Evolutionary conservation across 2,797 vertebrate species (phyloP).

Genomic region (Syngnathus rostellatus): DNA sequence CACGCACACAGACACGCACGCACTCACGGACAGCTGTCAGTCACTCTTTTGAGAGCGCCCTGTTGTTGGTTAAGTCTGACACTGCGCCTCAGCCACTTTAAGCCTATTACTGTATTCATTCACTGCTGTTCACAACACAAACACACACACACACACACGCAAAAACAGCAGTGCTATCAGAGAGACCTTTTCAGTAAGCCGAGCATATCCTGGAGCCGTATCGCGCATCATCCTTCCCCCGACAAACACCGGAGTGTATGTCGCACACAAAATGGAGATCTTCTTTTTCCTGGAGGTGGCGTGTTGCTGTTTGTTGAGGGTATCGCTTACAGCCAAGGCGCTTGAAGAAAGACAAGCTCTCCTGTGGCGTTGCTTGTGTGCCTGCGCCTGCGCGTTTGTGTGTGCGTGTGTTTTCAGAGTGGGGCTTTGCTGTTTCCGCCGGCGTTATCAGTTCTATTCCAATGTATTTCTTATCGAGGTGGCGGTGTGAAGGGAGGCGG

Average conservation of each 20-base stretch:
- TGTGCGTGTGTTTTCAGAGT: conserved; percentile 67
- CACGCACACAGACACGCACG: conserved; percentile 4
- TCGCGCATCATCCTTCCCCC: conserved; percentile 49
- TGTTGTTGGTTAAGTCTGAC: conserved; percentile 51
- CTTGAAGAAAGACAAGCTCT: conserved; percentile 70
- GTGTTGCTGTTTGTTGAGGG: conserved; percentile 80
- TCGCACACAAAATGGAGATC: conserved; percentile 40
- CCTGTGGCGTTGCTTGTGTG: conserved; percentile 55
- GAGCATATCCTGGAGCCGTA: conserved; percentile 60
- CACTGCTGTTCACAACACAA: conserved; percentile 50
- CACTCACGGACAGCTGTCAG: conserved; percentile 40
- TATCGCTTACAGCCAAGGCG: conserved; percentile 85
- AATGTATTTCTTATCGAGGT: conserved; percentile 97
- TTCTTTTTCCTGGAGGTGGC: conserved; percentile 36
- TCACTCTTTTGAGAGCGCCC: conserved; percentile 44
- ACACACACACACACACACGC: conserved; percentile 47
- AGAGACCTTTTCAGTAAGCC: conserved; percentile 67
- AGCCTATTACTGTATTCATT: conserved; percentile 63
- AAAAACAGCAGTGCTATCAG: conserved; percentile 39
- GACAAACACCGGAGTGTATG: conserved; percentile 29
- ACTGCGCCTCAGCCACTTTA: conserved; percentile 47
- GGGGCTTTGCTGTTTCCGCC: conserved; percentile 83
- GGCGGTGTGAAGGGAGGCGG: conserved; percentile 70
- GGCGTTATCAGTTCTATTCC: conserved; percentile 95
- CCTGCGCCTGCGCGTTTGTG: conserved; percentile 26